Conservation (phyloP, 1,140 invertebrate species). For the Drosophila micromelanica region DNA sequence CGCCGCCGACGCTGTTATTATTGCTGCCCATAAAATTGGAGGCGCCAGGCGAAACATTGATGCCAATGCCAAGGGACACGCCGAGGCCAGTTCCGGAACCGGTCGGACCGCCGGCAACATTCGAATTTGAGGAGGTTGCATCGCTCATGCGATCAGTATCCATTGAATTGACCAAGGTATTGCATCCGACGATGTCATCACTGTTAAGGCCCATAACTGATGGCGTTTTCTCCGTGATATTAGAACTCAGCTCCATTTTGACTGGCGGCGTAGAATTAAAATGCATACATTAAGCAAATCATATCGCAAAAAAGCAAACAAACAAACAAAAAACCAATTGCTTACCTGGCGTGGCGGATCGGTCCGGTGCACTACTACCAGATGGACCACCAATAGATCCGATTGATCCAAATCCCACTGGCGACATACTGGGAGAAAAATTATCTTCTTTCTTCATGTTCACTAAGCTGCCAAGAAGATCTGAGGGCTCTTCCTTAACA, state of each 20-base stretch:
- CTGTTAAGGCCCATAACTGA: conserved; percentile 32
- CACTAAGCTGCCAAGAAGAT: conserved; percentile 56
- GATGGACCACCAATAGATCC: conserved; percentile 42
- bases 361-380: conserved; percentile 34
- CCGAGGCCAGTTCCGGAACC: neutral
- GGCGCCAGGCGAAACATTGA: conserved; percentile 12
- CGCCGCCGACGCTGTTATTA: conserved; percentile 73
- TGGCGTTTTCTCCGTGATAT: conserved; percentile 43
- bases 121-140: conserved; percentile 15
- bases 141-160: conserved; percentile 50
- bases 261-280: conserved; percentile 23
- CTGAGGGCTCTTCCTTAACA: conserved; percentile 66
- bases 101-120: neutral
- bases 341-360: conserved; percentile 49
- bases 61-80: conserved; percentile 20
- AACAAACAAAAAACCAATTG: neutral
- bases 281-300: neutral
- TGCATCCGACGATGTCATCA: conserved; percentile 53
- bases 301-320: neutral
- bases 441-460: conserved; percentile 78
- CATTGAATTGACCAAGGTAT: conserved; percentile 20
- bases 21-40: conserved; percentile 82
- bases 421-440: conserved; percentile 70
- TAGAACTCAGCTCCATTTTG: conserved; percentile 54
- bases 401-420: conserved; percentile 73